Evolutionary conservation across 2,113 vertebrate genomes (phyloP).

Genomic region (Nibea coibor): DNA sequence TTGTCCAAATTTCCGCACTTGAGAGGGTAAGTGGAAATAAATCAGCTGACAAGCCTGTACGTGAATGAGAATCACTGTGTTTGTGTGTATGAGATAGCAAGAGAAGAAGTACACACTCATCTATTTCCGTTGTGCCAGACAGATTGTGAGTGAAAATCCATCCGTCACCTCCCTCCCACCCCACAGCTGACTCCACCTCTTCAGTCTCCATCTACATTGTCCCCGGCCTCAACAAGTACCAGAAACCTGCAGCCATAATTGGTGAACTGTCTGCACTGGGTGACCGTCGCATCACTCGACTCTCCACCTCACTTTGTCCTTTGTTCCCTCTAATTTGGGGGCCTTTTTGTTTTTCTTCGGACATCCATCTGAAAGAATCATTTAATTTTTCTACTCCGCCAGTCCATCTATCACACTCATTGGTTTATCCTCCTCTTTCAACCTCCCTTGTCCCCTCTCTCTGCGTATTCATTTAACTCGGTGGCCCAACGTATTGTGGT

Average conservation of each 20-base stretch:
- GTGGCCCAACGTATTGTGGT: conserved; percentile 61
- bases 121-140: conserved; percentile 40
- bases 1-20: conserved; percentile 73
- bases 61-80: conserved; percentile 51
- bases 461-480: conserved; percentile 64
- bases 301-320: neutral
- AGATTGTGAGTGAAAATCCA: conserved; percentile 50
- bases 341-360: conserved; percentile 42
- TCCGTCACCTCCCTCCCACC: conserved; percentile 24
- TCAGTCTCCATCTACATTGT: conserved; percentile 18
- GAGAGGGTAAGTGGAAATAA: conserved; percentile 71
- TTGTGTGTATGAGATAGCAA: conserved; percentile 49
- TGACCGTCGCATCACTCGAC: conserved; percentile 22
- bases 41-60: conserved; percentile 54
- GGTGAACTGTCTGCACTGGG: conserved; percentile 36
- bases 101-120: conserved; percentile 43
- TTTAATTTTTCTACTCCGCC: conserved; percentile 34
- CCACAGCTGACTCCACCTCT: conserved; percentile 18
- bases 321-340: conserved; percentile 18
- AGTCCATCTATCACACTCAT: conserved; percentile 51
- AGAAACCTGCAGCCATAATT: conserved; percentile 18
- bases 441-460: conserved; percentile 36
- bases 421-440: conserved; percentile 52
- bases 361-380: conserved; percentile 21
- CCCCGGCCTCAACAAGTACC: neutral